A percentile compares a stretch with the other conserved stretches of the same genome.
phyloP scores from a whole-genome alignment of 2,888 invertebrate species.

The Plebejus anna region DNA sequence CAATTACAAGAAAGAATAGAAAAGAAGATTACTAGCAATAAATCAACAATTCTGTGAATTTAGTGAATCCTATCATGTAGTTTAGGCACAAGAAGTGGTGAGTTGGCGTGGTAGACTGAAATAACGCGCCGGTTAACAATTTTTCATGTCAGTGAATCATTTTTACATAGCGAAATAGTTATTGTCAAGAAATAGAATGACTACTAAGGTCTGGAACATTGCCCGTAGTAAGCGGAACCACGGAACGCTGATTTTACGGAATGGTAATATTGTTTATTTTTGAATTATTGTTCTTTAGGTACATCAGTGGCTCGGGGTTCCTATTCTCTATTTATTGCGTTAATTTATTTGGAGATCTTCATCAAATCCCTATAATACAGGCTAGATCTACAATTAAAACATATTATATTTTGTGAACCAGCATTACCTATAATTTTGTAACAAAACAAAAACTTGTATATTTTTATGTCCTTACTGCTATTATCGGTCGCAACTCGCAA shows the following conservation, averaged over 20 bases:
- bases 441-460: too few relatives aligned
- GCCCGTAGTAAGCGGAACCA: background rate
- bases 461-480: too few relatives aligned
- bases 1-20: background rate
- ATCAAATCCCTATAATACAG: too few relatives aligned
- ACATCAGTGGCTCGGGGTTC: too few relatives aligned
- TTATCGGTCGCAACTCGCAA: too few relatives aligned
- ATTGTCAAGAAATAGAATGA: slow-evolving; percentile 12
- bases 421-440: too few relatives aligned
- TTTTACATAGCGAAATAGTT: background rate
- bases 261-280: background rate
- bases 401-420: too few relatives aligned
- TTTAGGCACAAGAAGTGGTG: background rate
- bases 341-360: too few relatives aligned
- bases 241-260: background rate
- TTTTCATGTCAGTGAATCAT: slow-evolving; percentile 17
- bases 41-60: background rate
- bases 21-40: background rate
- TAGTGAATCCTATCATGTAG: background rate
- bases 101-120: background rate
- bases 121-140: background rate
- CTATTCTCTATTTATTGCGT: too few relatives aligned
- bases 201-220: background rate
- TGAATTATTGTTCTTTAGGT: background rate
- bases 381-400: too few relatives aligned